Evolutionary conservation across 2,113 vertebrate genomes (phyloP), one percentile per base, ranked within the genome.

Genomic region (Octodon degus): DNA sequence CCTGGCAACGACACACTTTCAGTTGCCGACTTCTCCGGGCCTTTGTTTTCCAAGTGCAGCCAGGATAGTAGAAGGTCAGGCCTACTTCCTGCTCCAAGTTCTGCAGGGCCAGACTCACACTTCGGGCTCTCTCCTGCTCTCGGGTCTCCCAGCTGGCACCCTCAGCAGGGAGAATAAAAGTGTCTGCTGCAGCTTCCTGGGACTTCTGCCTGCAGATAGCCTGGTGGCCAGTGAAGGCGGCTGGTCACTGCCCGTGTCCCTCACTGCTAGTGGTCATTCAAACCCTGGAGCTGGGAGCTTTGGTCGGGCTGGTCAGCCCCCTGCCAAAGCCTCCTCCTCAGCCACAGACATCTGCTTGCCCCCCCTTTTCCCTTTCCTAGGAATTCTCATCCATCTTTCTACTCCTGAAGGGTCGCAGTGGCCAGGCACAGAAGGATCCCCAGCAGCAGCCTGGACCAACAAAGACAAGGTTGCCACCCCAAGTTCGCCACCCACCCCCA

Each of bases 1-100:
- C 96, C 22, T 89, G 96, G 95, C 55, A 62, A 98, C 32, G 7
- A 91, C 93, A 96, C 86, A 91, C 60, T 95, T 95, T 25, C 80
- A 68, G 60, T 55, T 93, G 92, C 86, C 82, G 1, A 70, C 62
- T 83, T 76, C 68, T 65, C 65, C 40, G 79, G 55, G 91, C 40
- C 55, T 96, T 96, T 95, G 93, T 96, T 86, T 77, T 94, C 47
- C 8, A 0, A 37, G 55, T 16, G 55, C 16, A 16, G 55, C 17
- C 55, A 58, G 55, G 16, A 43, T 47, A 55, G 40, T 79, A 89
- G 79, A 50, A 82, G 93, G 94, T 93, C 95, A 96, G 89, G 84
- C 81, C 86, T 27, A 2, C 76, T 96, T 96, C 80, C 27, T n/a
- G 93, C 74, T 43, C 47, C 55, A 25, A 7, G 9, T 34, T 89